Evolutionary conservation across 2,888 invertebrate genomes (phyloP), one percentile per base, ranked within the genome.

Genomic region (Oithona nana): DNA sequence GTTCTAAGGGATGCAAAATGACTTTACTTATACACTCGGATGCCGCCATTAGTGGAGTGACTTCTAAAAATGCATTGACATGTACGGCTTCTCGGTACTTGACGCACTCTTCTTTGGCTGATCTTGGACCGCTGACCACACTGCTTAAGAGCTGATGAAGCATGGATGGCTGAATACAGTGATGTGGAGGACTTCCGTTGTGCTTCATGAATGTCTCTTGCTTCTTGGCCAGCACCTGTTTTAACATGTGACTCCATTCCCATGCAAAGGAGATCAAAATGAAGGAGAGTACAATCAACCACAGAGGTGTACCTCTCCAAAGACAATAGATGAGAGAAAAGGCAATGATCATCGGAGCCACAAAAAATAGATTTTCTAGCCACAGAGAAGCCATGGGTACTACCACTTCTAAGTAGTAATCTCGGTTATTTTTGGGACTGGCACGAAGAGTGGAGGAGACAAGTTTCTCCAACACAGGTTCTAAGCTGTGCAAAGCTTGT

Each of bases 1-100:
- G 56, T 8, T 61, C 56, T 26, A 65, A 28, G 16, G 65, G 66
- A 24, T 64, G 64, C 29, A 65, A 28, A 29, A 67, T 20, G n/a
- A 64, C 22, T 29, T 31, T 8, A 3, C 63, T 6, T 8, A 65
- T 11, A 13, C 63, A 49, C 30, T 64, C 64, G 22, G 65, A 20
- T 3, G 63, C 28, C 16, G 65, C 65, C 48, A 55, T 28, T 3
- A 51, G 28, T 11, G 66, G 61, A 26, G 65, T 61, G 28, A 66
- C 64, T 59, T 67, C 66, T 58, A 51, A 63, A 29, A 64, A 28
- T n/a, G 67, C 64, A 63, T 66, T 65, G 39, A 67, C 63, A 24
- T 60, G 48, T 1, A 64, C 49, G n/a, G 48, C 48, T 28, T 29
- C 22, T 16, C 30, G 48, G 20, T 29, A 30, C 6, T 28, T 28